phyloP scores from a whole-genome alignment of 2,797 vertebrate species.

The Linurgus olivaceus region DNA sequence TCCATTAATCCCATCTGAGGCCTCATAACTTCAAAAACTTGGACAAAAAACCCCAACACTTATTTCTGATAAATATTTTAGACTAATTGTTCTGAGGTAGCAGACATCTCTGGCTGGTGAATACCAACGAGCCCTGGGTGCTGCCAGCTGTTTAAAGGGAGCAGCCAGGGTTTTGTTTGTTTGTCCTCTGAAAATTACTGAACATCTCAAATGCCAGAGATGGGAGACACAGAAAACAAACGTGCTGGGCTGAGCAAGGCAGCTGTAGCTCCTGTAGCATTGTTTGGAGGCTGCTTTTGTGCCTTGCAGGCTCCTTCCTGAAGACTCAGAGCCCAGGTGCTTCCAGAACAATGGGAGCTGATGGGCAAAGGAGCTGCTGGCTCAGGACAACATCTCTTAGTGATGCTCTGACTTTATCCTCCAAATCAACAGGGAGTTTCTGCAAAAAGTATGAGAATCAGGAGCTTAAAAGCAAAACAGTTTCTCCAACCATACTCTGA shows the following conservation, averaged over 20 bases:
- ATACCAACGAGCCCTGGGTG: conserved; percentile 41
- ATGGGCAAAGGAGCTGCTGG: not conserved
- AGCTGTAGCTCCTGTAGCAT: not conserved
- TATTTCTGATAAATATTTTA: conserved; percentile 74
- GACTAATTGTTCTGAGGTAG: conserved; percentile 59
- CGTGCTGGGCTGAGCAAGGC: not conserved
- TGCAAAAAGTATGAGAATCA: not conserved
- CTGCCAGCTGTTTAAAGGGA: not conserved
- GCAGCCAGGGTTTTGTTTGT: not conserved
- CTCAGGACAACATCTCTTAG: not conserved
- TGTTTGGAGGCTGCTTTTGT: not conserved
- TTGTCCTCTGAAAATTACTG: conserved; percentile 34
- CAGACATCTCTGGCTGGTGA: conserved; percentile 61
- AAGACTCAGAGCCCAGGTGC: not conserved
- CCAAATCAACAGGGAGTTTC: not conserved
- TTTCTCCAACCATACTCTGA: not conserved
- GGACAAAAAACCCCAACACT: conserved; percentile 49
- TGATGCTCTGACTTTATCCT: not conserved
- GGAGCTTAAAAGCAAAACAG: not conserved
- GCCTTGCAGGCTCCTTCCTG: not conserved
- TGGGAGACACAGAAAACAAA: not conserved
- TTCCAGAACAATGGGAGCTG: not conserved
- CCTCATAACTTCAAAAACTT: conserved; percentile 71
- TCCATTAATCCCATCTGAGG: conserved; percentile 76
- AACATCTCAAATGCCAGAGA: not conserved